Conservation (phyloP, 2,113 vertebrate species). For the Zosterops hypoxanthus region DNA sequence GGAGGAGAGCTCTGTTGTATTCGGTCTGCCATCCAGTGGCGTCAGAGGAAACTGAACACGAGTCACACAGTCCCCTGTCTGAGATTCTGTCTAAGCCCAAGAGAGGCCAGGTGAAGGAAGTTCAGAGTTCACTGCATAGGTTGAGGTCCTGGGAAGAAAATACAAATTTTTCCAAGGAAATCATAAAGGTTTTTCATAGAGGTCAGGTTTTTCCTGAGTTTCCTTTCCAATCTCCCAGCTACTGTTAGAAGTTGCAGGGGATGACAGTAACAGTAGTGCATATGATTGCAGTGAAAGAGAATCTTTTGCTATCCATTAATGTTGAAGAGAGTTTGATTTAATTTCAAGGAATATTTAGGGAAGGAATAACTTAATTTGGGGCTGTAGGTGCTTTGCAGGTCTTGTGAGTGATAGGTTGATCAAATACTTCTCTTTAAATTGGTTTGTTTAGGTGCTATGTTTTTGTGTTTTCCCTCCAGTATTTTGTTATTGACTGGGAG, state of each 20-base stretch:
- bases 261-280: background rate
- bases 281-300: background rate
- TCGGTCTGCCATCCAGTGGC: slow-evolving; percentile 46
- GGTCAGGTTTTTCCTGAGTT: background rate
- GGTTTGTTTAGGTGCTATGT: background rate
- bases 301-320: background rate
- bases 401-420: background rate
- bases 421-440: background rate
- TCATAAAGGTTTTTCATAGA: background rate
- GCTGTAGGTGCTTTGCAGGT: background rate
- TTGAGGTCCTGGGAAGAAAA: background rate
- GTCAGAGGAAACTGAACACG: background rate
- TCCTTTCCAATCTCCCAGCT: background rate
- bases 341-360: background rate
- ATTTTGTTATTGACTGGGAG: background rate
- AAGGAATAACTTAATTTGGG: background rate
- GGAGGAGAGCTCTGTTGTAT: background rate
- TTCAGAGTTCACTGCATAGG: background rate
- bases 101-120: background rate
- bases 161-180: background rate
- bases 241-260: background rate
- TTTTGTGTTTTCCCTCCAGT: background rate
- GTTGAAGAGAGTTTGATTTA: background rate
- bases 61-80: background rate
- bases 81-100: fast-evolving